Percentiles rank a stretch among this genome's conserved stretches.
Evolutionary conservation across 1,140 invertebrate genomes (phyloP).

Genomic region (Drosophila subpulchrella): DNA sequence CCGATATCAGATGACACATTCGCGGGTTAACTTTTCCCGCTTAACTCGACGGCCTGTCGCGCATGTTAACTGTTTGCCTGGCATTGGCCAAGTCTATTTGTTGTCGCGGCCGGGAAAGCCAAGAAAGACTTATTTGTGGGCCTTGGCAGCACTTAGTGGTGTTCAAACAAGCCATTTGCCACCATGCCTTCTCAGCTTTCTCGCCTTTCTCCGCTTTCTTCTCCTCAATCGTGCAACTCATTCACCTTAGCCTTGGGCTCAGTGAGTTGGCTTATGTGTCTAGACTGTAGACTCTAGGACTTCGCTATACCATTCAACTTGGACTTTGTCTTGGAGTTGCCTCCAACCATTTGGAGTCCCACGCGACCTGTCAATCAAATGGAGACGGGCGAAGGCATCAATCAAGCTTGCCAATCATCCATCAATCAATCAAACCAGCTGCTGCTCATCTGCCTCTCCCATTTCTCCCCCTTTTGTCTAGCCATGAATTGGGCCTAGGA

Average conservation of each 20-base stretch:
- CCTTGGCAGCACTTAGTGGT: conserved; percentile 33
- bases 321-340: background rate
- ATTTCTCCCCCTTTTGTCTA: conserved; percentile 6
- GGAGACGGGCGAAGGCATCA: conserved; percentile 37
- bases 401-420: conserved; percentile 64
- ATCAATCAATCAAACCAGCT: conserved; percentile 61
- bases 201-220: background rate
- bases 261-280: conserved; percentile 41
- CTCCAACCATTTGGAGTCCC: background rate
- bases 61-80: conserved; percentile 1
- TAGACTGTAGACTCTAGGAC: conserved; percentile 32
- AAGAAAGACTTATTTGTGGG: conserved; percentile 47
- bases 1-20: conserved; percentile 10
- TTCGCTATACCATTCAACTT: conserved; percentile 7
- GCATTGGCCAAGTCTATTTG: conserved; percentile 54
- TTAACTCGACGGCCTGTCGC: background rate
- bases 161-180: conserved; percentile 39
- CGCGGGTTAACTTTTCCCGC: conserved; percentile 3
- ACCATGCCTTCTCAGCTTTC: background rate
- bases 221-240: conserved; percentile 22
- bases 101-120: conserved; percentile 30
- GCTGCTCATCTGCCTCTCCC: conserved; percentile 1
- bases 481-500: conserved; percentile 9
- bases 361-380: conserved; percentile 56
- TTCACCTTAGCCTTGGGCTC: conserved; percentile 25